Conservation (phyloP, 2,113 vertebrate genomes). For the Micronycteris hirsuta region DNA sequence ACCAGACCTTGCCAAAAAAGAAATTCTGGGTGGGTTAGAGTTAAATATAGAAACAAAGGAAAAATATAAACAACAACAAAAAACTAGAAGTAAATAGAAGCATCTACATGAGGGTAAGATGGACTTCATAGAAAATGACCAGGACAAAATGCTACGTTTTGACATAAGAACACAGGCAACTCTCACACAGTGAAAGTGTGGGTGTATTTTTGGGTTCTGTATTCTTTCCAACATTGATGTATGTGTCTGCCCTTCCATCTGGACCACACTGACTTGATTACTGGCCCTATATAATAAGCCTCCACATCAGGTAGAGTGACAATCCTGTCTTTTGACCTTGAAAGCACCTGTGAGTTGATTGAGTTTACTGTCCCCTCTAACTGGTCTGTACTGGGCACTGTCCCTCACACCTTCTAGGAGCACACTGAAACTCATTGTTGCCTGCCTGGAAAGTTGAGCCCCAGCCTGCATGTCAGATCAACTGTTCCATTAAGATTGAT, state of each 20-base stretch:
- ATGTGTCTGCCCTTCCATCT: background rate
- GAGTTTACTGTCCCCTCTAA: background rate
- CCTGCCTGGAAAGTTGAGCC: background rate
- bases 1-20: background rate
- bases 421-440: background rate
- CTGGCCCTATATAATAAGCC: background rate
- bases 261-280: background rate
- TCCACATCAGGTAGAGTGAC: background rate
- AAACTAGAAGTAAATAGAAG: background rate
- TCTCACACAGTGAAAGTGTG: background rate
- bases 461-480: background rate
- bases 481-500: background rate
- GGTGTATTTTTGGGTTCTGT: background rate
- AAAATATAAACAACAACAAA: background rate
- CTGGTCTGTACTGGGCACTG: background rate
- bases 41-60: conserved; percentile 2
- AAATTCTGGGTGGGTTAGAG: background rate
- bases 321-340: background rate
- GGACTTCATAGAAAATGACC: background rate
- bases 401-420: background rate
- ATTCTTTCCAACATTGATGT: background rate
- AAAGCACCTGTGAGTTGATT: background rate
- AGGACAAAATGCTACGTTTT: background rate
- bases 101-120: background rate
- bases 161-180: background rate